A percentile compares a stretch with the other conserved stretches of the same genome.
Conservation (phyloP, 2,888 invertebrate genomes). For the Serrognathus titanus region DNA sequence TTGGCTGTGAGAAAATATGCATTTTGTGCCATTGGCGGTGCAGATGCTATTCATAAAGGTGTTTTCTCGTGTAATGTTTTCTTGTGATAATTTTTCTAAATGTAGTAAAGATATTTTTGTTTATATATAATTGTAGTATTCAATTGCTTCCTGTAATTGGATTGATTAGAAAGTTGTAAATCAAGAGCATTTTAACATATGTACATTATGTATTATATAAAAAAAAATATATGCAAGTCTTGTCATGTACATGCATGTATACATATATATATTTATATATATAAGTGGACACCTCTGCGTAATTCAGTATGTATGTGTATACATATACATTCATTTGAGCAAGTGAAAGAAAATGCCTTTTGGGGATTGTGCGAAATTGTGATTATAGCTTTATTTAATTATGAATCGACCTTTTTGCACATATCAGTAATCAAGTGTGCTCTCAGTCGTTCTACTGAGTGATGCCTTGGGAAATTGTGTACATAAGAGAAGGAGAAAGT, state of each 20-base stretch:
- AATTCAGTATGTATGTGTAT: no score
- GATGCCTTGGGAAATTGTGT: conserved; percentile 45
- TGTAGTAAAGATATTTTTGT: conserved; percentile 14
- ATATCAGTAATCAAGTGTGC: conserved; percentile 39
- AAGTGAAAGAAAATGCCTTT: conserved; percentile 15
- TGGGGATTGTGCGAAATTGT: conserved; percentile 27
- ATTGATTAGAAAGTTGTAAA: not conserved
- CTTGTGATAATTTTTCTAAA: conserved; percentile 31
- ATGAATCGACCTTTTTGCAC: conserved; percentile 47
- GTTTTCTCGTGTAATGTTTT: conserved; percentile 21
- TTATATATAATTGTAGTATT: conserved; percentile 23
- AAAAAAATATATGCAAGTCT: conserved; percentile 14
- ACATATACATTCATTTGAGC: not conserved
- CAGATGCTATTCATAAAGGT: conserved; percentile 40
- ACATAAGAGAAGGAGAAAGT: conserved; percentile 31
- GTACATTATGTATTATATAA: conserved; percentile 22
- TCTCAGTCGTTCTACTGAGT: conserved; percentile 38
- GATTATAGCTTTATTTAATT: conserved; percentile 42
- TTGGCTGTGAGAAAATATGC: conserved; percentile 49
- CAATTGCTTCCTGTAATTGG: no score
- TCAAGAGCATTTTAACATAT: conserved; percentile 4
- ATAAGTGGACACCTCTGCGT: not conserved
- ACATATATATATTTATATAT: conserved; percentile 8
- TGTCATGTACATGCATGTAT: not conserved
- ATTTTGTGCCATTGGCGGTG: conserved; percentile 49